Conservation (phyloP, 2,797 vertebrate species). For the Iguana delicatissima region DNA sequence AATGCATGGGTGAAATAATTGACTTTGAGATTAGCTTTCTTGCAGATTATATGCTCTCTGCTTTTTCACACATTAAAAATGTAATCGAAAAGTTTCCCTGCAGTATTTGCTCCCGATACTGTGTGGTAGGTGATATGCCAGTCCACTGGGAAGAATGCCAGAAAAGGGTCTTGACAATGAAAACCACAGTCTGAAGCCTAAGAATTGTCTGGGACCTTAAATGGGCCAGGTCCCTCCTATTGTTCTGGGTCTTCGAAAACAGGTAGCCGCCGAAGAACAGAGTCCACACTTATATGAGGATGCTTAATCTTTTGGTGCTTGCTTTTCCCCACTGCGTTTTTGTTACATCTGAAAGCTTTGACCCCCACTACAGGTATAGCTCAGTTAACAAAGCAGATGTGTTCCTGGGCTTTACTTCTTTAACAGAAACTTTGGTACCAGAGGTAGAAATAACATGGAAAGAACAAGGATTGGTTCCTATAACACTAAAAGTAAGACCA, state of each 20-base stretch:
- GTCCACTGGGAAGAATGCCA: constrained; percentile 3
- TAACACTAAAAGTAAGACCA: no score
- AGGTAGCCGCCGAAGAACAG: neutral
- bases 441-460: no score
- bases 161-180: constrained; percentile 40
- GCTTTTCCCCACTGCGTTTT: neutral
- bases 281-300: neutral
- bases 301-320: neutral
- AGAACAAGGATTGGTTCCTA: no score
- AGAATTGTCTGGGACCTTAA: neutral
- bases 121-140: constrained; percentile 12
- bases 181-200: constrained; percentile 43
- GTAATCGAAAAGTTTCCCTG: neutral
- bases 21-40: neutral
- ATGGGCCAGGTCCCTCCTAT: neutral
- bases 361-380: neutral
- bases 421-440: no score
- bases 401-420: no score
- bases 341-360: neutral
- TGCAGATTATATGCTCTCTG: neutral
- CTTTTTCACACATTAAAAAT: neutral
- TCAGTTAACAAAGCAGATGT: no score
- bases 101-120: neutral
- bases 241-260: neutral
- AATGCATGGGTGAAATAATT: neutral